Percentiles rank a stretch among this genome's conserved stretches.
Evolutionary conservation across 2,113 vertebrate genomes (phyloP).

Genomic region (Gallinago media): DNA sequence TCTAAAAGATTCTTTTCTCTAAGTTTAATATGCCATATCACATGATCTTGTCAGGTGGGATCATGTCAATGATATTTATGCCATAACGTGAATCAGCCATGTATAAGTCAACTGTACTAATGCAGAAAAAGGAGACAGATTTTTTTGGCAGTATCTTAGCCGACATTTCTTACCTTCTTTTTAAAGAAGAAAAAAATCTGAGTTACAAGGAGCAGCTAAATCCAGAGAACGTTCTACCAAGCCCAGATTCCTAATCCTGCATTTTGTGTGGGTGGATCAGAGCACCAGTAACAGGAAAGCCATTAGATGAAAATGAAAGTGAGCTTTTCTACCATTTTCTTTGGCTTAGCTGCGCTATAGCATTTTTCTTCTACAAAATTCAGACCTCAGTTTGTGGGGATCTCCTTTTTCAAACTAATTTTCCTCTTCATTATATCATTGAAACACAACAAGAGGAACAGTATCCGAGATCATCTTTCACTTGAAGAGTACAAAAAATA

Average conservation of each 20-base stretch:
- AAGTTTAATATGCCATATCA: constrained; percentile 54
- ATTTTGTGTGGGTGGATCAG: constrained; percentile 11
- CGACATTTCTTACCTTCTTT: neutral
- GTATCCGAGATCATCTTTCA: neutral
- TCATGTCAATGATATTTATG: constrained; percentile 39
- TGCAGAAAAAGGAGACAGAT: neutral
- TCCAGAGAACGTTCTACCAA: neutral
- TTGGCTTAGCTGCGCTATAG: neutral
- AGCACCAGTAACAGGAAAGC: neutral
- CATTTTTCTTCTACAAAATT: neutral
- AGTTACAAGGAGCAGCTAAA: neutral
- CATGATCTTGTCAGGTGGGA: constrained; percentile 62
- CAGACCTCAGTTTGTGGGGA: neutral
- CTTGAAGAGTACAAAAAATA: neutral
- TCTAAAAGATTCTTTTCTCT: constrained; percentile 47
- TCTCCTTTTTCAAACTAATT: neutral
- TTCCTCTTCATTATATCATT: neutral
- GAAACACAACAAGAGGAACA: neutral
- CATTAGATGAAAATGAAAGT: neutral
- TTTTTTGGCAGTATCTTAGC: neutral
- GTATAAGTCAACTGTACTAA: neutral
- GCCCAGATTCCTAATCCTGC: neutral
- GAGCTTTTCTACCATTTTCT: neutral
- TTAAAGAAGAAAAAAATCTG: neutral
- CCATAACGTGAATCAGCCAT: neutral